Evolutionary conservation across 2,888 invertebrate genomes (phyloP), one percentile per base, ranked within the genome.

Genomic region (Aspidapion aeneum): DNA sequence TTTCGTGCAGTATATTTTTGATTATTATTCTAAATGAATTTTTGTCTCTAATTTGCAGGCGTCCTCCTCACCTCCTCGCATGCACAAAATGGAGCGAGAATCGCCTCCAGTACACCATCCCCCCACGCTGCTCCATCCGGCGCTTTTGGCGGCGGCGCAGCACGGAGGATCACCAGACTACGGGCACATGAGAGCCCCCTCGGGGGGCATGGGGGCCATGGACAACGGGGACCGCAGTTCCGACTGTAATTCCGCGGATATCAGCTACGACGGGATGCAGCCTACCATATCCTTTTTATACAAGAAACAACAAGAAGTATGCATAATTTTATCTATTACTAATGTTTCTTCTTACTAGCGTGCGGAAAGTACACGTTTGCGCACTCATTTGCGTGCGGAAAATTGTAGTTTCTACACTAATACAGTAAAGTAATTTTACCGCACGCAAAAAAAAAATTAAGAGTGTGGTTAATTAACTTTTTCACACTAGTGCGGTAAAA

Each of bases 241-340:
- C 72, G 94, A 94, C 84, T 93, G 94, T 86, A 94, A 93, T 84
- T 91, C 93, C 75, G 93, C 90, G 68, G 94, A 94, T 82, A 90
- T 93, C 82, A 89, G 89, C 77, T 94, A 93, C 86, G 95, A 94
- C 82, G 93, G 93, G 81, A 87, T 93, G 84, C 92, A 93, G 85
- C 93, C 94, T 89, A 93, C 94, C 87, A 94, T 95, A 93, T 94
- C 94, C 91, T 94, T 94, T 93, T 88, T 86, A 85, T 87, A 76
- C 79, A 78, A 78, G 19, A 52, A 56, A n/a, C 21, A 35, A 3
- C 35, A 35, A 35, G 35, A 35, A 35, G 35, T 52, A 52, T 52
- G 54, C 3, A 52, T 52, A 52, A 3, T 49, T 12, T 16, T 16
- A 12, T 12, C 16, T 16, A 49, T 49, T 49, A 16, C 12, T 49